Conservation (phyloP, 2,113 vertebrate genomes). For the Polyodon spathula region DNA sequence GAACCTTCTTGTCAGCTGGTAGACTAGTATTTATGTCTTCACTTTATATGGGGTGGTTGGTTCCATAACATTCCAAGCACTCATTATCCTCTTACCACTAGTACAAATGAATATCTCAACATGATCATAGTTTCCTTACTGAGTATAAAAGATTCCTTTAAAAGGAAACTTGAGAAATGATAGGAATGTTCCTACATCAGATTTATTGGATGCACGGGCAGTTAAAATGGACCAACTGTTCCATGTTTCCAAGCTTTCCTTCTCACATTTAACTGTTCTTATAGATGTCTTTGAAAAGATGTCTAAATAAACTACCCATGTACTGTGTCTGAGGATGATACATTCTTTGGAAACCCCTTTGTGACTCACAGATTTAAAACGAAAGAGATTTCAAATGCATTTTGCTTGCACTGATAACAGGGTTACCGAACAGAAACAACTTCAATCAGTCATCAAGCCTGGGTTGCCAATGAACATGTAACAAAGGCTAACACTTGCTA, state of each 20-base stretch:
- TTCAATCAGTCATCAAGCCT: conserved; percentile 13
- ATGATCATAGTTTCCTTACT: not conserved
- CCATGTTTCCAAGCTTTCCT: not conserved
- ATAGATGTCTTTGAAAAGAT: not conserved
- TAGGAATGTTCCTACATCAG: not conserved
- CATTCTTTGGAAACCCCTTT: conserved; percentile 2
- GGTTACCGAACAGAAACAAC: conserved; percentile 19
- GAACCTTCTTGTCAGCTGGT: too few species aligned
- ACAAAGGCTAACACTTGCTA: conserved; percentile 5
- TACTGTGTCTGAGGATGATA: not conserved
- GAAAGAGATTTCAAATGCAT: not conserved
- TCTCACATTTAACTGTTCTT: not conserved
- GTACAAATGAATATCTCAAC: not conserved
- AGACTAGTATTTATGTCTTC: too few species aligned
- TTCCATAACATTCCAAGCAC: not conserved
- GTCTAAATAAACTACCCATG: not conserved
- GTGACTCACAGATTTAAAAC: not conserved
- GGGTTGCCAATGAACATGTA: conserved; percentile 10
- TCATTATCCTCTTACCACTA: not conserved
- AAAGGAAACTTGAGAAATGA: conserved; percentile 1
- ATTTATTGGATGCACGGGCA: not conserved
- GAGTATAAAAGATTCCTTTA: conserved; percentile 3
- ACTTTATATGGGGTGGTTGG: not conserved
- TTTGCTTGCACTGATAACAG: conserved; percentile 21
- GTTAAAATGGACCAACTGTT: not conserved